These are phyloP conservation scores for Pseudopipra pipra DNA, from an alignment of 2,113 vertebrate species.

Conservation along the genomic window DNA sequence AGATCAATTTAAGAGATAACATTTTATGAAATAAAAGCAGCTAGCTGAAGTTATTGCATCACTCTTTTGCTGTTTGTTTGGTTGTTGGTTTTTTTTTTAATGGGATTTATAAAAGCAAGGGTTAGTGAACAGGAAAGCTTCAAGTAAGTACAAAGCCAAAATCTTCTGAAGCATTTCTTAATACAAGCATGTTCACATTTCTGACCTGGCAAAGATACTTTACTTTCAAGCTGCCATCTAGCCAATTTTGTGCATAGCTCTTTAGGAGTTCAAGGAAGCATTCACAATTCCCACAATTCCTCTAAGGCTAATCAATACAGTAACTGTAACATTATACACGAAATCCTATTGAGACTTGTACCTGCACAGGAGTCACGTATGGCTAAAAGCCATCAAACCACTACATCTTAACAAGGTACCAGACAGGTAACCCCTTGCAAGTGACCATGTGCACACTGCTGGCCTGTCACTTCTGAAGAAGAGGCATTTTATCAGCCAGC, in stretches of 20 bases:
- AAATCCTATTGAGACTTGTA: neutral
- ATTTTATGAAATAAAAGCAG: neutral
- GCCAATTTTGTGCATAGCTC: neutral
- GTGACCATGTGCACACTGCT: neutral
- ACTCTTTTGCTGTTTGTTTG: neutral
- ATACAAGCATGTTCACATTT: neutral
- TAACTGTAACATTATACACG: neutral
- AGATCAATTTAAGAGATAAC: neutral
- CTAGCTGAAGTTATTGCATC: neutral
- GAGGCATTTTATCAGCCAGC: neutral
- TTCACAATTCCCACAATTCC: neutral
- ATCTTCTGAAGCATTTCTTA: neutral
- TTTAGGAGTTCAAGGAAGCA: neutral
- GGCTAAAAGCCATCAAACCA: neutral
- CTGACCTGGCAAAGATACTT: neutral
- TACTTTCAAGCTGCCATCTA: neutral
- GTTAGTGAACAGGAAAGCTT: neutral
- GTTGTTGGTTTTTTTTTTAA: neutral
- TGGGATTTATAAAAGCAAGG: neutral
- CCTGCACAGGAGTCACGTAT: neutral
- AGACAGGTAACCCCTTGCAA: neutral
- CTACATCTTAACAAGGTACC: neutral
- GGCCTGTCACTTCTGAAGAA: neutral
- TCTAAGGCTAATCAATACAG: neutral
- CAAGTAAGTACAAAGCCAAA: neutral